Base-by-base conservation (phyloP, 1,140 invertebrate genomes). In the Zaprionus africanus region DNA sequence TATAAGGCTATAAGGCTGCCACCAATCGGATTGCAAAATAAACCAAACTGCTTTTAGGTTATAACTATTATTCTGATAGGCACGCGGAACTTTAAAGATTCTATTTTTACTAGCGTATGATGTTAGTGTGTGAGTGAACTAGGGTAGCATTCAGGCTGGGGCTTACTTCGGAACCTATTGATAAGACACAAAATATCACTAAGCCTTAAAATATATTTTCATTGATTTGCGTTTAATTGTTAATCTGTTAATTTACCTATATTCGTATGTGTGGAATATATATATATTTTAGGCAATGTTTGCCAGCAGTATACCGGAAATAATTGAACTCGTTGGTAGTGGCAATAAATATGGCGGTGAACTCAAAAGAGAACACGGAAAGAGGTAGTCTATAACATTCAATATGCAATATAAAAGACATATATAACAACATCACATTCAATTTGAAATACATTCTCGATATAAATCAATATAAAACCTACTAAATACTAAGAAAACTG, bases 221-320 rank as follows among this genome's bases (percentile, higher is more conserved):
- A 61, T 43, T 63, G 15, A 56, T 63, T 43, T 70, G 15, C 26
- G 15, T 31, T 15, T 26, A 13, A 51, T 11, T 69, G 67, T 24
- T 62, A 53, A 69, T 31, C 61, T 87, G 43, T 78, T 80, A 78
- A 75, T 64, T 78, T 88, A 80, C 62, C 56, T 87, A 61, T 75
- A 75, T 80, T 85, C 82, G 81, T 81, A 76, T 81, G 56, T 82
- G 72, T 82, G 76, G 60, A 65, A 90, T 82, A 66, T 61, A 79
- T 53, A 53, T 56, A 73, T 85, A 92, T 97, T 97, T 93, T 97
- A 97, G 97, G 97, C 97, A 95, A 97, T 98, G 95, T 98, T 98
- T 97, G 97, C 98, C 95, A 98, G 97, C 97, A 98, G 97, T 96
- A 98, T 99, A 95, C 98, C 98, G 93, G 98, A 99, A 96, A 98